Base-by-base conservation (phyloP, 53 echinoderm and acorn worm species). In the Paracentrotus lividus region DNA sequence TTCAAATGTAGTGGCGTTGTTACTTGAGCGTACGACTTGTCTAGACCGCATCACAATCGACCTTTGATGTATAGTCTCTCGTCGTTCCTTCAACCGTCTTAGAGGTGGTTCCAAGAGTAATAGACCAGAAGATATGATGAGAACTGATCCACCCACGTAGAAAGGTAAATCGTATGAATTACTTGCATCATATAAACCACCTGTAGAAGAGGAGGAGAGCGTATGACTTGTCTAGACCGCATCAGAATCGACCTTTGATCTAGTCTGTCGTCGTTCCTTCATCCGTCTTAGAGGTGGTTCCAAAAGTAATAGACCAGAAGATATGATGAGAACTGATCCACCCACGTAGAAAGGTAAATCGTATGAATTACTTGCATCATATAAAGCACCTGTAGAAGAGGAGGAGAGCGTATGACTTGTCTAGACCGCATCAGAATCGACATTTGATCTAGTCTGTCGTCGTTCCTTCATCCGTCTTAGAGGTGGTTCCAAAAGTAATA, bases 161-260 rank as follows among this genome's bases (percentile, higher is more conserved):
- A 93, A 93, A 26, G 93, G 93, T 36, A 93, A 27, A 29, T 93
- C 93, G 60, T 93, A 93, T 10, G n/a, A 67, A 85, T 85, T 60
- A 9, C 67, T 85, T 16, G 85, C 85, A 42, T 93, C 93, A 42
- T 93, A 93, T 5, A 93, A n/a, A 8, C 58, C 81, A 40, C 93
- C 93, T 93, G 93, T 24, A 49, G n/a, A 4, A 86, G n/a, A 86
- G 44, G 13, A 21, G 21, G 59, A 58, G 21, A 58, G 21, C n/a
- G n/a, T n/a, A n/a, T n/a, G n/a, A n/a, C n/a, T n/a, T n/a, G n/a
- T n/a, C n/a, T n/a, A n/a, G n/a, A n/a, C 57, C 20, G 3, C 57
- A 57, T 57, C 57, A 18, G 57, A 20, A 15, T 57, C 57, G 1
- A 57, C 21, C 57, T 13, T 57, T 57, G 57, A 18, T 13, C 20